These are phyloP conservation scores for Ennomos quercinarius DNA, from an alignment of 2,888 invertebrate genomes.

Conservation along the genomic window DNA sequence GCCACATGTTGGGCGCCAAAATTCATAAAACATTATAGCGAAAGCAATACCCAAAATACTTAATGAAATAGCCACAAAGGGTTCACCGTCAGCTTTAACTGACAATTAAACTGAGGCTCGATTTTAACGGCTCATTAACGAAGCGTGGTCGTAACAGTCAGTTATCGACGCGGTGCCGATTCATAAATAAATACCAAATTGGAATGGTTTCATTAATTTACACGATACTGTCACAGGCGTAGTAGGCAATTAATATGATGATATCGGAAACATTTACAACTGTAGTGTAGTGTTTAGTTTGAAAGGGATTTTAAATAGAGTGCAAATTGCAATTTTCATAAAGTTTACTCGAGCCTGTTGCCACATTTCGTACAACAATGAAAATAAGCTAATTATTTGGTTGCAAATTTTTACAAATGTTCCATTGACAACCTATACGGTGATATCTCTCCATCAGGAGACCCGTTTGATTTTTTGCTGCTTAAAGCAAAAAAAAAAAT, in stretches of 20 bases:
- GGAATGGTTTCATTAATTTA: slow-evolving; percentile 44
- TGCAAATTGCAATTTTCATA: too few species aligned
- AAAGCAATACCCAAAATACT: slow-evolving; percentile 8
- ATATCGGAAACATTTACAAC: slow-evolving; percentile 4
- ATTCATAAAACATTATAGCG: not conserved
- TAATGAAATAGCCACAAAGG: slow-evolving; percentile 15
- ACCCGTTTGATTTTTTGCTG: too few species aligned
- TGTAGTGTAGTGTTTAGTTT: not conserved
- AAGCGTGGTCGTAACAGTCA: slow-evolving; percentile 32
- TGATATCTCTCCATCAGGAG: too few species aligned
- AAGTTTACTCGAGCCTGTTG: too few species aligned
- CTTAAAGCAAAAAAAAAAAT: too few species aligned
- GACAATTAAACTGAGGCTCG: slow-evolving; percentile 28
- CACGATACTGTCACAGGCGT: slow-evolving; percentile 16
- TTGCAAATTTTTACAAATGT: too few species aligned
- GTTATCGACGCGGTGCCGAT: slow-evolving; percentile 38
- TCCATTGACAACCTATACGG: too few species aligned
- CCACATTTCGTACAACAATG: too few species aligned
- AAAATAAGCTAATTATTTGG: too few species aligned
- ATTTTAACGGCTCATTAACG: slow-evolving; percentile 30
- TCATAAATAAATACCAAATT: slow-evolving; percentile 43
- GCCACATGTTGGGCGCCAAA: slow-evolving; percentile 16
- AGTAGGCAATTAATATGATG: slow-evolving; percentile 27
- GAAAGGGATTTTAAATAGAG: not conserved
- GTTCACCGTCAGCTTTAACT: slow-evolving; percentile 25